Evolutionary conservation across 2,888 invertebrate species (phyloP).

Genomic region (Nomada goodeniana): DNA sequence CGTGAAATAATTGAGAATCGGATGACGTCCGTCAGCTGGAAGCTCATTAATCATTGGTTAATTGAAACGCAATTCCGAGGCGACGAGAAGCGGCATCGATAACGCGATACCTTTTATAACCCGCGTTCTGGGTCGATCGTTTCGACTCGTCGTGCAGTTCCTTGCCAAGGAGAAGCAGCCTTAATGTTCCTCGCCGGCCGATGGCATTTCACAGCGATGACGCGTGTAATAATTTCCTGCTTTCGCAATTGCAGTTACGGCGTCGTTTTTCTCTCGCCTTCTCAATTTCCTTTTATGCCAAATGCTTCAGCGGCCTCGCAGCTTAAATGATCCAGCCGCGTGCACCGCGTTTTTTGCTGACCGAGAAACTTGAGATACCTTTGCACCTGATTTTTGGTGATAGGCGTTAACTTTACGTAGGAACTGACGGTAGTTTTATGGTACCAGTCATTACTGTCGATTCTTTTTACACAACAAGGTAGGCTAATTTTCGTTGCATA

Average conservation of each 20-base stretch:
- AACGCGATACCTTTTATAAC: conserved; percentile 5
- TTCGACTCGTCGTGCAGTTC: conserved; percentile 21
- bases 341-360: background rate
- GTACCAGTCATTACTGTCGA: too few species aligned
- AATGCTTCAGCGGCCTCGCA: background rate
- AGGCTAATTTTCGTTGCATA: too few species aligned
- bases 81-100: conserved; percentile 13
- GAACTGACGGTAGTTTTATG: too few species aligned
- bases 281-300: conserved; percentile 46
- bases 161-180: conserved; percentile 28
- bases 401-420: too few species aligned
- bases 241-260: conserved; percentile 43
- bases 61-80: conserved; percentile 45
- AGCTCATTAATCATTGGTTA: conserved; percentile 52
- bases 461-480: too few species aligned
- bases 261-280: conserved; percentile 39
- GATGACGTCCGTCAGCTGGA: background rate
- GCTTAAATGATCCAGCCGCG: conserved; percentile 34
- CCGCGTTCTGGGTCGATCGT: background rate
- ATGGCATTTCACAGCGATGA: conserved; percentile 53
- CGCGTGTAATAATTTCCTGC: conserved; percentile 57
- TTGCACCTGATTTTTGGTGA: background rate
- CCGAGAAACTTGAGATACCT: conserved; percentile 14
- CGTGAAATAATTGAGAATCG: conserved; percentile 36
- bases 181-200: conserved; percentile 32